phyloP scores from a whole-genome alignment of 2,888 invertebrate species.

The Ochropleura leucogaster region DNA sequence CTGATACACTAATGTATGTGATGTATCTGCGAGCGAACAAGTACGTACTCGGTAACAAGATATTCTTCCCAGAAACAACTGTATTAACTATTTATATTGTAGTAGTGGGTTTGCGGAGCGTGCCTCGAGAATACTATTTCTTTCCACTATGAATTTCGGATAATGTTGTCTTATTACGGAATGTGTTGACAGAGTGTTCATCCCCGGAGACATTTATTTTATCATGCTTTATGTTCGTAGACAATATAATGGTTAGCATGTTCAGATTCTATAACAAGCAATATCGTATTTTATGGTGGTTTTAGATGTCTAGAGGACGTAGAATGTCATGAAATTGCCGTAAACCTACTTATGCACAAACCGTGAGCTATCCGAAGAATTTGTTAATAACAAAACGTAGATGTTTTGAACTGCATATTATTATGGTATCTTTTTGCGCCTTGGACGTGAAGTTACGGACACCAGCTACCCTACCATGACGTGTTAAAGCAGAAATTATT shows the following conservation, averaged over 20 bases:
- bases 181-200: constrained; percentile 51
- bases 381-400: background rate
- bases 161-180: constrained; percentile 50
- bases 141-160: constrained; percentile 54
- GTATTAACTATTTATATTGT: constrained; percentile 49
- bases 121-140: constrained; percentile 31
- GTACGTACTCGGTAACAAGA: constrained; percentile 29
- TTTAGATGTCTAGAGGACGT: constrained; percentile 19
- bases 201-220: constrained; percentile 26
- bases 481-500: no score
- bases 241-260: constrained; percentile 19
- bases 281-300: constrained; percentile 31
- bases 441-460: no score
- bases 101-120: constrained; percentile 28
- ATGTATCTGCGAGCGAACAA: constrained; percentile 9
- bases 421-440: no score
- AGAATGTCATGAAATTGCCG: constrained; percentile 23
- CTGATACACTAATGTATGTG: constrained; percentile 19
- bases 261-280: constrained; percentile 29
- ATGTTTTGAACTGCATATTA: background rate
- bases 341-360: constrained; percentile 14
- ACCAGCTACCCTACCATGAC: no score
- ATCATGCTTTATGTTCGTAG: constrained; percentile 9
- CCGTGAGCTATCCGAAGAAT: constrained; percentile 2
- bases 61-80: constrained; percentile 39